Conservation (phyloP, 1,140 invertebrate genomes). For the Amyelois transitella region DNA sequence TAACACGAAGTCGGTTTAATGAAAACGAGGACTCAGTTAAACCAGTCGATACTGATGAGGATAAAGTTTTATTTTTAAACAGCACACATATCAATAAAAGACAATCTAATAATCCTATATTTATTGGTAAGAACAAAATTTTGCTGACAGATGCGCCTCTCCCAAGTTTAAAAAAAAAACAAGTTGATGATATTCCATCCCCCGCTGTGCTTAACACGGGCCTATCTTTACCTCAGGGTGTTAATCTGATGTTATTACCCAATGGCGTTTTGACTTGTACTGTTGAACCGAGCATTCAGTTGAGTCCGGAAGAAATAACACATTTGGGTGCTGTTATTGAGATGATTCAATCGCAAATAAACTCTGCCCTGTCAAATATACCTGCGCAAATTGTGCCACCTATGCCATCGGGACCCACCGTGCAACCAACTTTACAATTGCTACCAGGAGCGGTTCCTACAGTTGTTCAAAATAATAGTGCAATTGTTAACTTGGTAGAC, state of each 20-base stretch:
- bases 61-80: constrained; percentile 17
- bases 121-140: constrained; percentile 33
- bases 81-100: constrained; percentile 12
- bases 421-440: neutral
- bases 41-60: too few relatives aligned
- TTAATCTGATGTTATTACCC: constrained; percentile 29
- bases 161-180: neutral
- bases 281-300: constrained; percentile 20
- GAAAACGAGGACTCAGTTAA: neutral
- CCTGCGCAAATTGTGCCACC: neutral
- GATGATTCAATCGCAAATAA: constrained; percentile 13
- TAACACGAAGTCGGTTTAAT: neutral
- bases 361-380: neutral
- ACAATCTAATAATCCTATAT: constrained; percentile 23
- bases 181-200: neutral
- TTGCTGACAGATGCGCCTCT: constrained; percentile 20
- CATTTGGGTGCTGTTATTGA: constrained; percentile 14
- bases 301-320: constrained; percentile 17
- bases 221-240: constrained; percentile 25
- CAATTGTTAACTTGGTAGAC: constrained; percentile 8
- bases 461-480: neutral
- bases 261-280: constrained; percentile 25
- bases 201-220: neutral
- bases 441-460: neutral
- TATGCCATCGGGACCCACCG: neutral